These are phyloP conservation scores for Gnathonemus longibarbis DNA, from an alignment of 2,113 vertebrate species.

Conservation along the genomic window DNA sequence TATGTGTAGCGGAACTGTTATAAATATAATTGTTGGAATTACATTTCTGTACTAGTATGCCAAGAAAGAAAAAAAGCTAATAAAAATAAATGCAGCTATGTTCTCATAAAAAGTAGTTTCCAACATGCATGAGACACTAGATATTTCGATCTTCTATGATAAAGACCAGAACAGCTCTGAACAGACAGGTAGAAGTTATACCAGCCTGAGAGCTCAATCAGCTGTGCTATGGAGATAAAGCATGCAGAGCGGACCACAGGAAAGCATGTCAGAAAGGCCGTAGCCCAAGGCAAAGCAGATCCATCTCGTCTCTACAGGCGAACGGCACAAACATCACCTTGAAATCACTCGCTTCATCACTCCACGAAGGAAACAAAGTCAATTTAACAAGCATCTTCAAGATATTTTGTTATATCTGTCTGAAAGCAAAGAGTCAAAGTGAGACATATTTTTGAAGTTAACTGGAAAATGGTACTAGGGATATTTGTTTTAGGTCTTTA, in stretches of 20 bases:
- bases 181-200: not conserved
- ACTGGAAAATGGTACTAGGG: not conserved
- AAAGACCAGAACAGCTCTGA: not conserved
- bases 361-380: not conserved
- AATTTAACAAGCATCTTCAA: not conserved
- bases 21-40: not conserved
- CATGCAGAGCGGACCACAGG: not conserved
- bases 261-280: not conserved
- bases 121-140: not conserved
- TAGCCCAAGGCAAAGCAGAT: not conserved
- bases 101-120: not conserved
- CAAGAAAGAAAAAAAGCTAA: not conserved
- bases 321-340: not conserved
- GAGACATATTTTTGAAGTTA: not conserved
- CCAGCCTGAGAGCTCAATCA: not conserved
- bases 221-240: not conserved
- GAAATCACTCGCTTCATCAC: not conserved
- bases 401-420: not conserved
- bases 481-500: not conserved
- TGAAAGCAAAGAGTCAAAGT: not conserved
- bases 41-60: not conserved
- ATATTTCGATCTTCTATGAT: not conserved
- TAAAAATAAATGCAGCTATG: not conserved
- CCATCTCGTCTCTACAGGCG: not conserved
- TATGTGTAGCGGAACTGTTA: not conserved